These are phyloP conservation scores for Julus scandinavius DNA, from an alignment of 2,888 invertebrate species.

Conservation along the genomic window DNA sequence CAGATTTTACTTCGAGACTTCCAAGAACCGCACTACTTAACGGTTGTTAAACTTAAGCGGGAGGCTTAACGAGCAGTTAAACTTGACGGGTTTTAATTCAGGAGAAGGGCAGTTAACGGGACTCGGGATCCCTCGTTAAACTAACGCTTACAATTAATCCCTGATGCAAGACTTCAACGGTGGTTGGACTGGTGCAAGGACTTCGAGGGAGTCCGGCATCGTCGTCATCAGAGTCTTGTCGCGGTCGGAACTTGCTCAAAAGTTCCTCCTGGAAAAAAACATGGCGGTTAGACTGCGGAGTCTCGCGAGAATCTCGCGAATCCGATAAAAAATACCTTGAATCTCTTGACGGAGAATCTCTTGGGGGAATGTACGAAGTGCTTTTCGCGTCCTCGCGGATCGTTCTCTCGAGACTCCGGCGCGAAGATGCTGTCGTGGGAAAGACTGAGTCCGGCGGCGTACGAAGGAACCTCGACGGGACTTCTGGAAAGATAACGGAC, in stretches of 20 bases:
- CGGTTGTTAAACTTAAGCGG: not conserved
- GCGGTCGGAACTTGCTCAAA: not conserved
- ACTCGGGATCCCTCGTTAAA: no score
- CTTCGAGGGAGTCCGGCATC: constrained; percentile 52
- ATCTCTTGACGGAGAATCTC: not conserved
- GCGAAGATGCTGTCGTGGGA: constrained; percentile 54
- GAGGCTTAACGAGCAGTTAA: no score
- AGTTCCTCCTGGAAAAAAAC: constrained; percentile 45
- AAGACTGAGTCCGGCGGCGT: constrained; percentile 24
- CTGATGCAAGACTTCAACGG: constrained; percentile 36
- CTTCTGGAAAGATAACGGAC: not conserved
- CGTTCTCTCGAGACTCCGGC: not conserved
- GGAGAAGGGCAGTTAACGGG: no score
- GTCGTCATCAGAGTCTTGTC: constrained; percentile 53
- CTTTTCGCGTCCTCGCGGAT: not conserved
- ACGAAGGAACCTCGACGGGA: not conserved
- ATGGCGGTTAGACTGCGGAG: no score
- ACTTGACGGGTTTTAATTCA: no score
- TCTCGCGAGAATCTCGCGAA: no score
- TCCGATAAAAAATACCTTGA: not conserved
- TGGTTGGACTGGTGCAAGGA: constrained; percentile 50
- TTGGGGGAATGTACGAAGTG: not conserved
- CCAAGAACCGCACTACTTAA: no score
- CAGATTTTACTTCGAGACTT: no score
- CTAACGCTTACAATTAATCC: constrained; percentile 35